These are phyloP conservation scores for Ciconia stormi DNA, from an alignment of 2,113 vertebrate genomes.

Conservation along the genomic window DNA sequence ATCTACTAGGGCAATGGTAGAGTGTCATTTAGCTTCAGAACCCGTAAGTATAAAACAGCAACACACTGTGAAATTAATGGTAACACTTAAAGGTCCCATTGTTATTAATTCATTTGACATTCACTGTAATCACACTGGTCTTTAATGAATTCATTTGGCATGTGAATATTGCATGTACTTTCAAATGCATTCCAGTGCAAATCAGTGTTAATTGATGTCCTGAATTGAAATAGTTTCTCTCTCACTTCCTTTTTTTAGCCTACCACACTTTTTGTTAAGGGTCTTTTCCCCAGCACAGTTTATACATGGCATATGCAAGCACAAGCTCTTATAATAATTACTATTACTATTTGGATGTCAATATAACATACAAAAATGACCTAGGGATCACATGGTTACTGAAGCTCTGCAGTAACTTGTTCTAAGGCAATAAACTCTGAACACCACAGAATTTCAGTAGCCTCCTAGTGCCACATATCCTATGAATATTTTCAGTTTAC, in stretches of 20 bases:
- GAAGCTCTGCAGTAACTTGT: neutral
- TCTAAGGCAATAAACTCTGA: neutral
- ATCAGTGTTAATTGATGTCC: constrained; percentile 69
- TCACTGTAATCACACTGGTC: constrained; percentile 78
- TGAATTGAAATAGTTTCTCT: constrained; percentile 33
- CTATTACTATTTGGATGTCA: neutral
- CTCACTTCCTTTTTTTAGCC: neutral
- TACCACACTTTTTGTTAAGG: neutral
- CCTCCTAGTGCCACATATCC: neutral
- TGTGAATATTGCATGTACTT: constrained; percentile 69
- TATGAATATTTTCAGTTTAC: neutral
- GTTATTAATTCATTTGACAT: constrained; percentile 84
- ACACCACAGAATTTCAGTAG: neutral
- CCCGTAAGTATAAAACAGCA: constrained; percentile 75
- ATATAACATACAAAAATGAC: neutral
- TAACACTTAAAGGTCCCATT: constrained; percentile 78
- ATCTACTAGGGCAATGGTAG: constrained; percentile 72
- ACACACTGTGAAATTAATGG: constrained; percentile 81
- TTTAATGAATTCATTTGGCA: constrained; percentile 78
- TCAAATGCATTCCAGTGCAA: constrained; percentile 59
- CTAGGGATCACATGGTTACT: accelerated
- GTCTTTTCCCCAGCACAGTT: neutral
- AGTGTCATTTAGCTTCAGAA: constrained; percentile 79
- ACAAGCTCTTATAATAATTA: neutral
- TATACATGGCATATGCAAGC: neutral